Base-by-base conservation (phyloP, 2,888 invertebrate species). In the Lithophane semibrunnea region DNA sequence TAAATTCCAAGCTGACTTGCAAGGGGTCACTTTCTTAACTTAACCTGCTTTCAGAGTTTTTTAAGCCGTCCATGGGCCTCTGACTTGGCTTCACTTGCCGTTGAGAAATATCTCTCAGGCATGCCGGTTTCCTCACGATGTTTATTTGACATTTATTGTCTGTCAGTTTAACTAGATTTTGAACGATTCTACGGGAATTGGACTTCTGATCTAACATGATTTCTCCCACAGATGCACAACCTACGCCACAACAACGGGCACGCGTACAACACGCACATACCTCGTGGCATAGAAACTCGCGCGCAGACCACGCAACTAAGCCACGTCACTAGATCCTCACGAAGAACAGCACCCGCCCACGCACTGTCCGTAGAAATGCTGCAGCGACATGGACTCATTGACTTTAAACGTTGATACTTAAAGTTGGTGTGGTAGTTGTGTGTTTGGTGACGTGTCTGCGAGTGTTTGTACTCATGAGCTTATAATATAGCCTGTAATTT, bases 301-400 rank as follows among this genome's bases (percentile, higher is more conserved):
- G 92, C 91, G 54, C 94, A 92, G 73, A 94, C 94, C 0, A 95
- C 96, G 9, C 96, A 96, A 79, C 92, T 96, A 58, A 94, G 94
- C 42, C 93, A 94, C 86, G 96, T 95, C 83, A 96, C 96, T 1
- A 93, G 96, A 3, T 96, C 96, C 0, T 95, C 96, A 8, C 92
- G 96, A 0, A 91, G 95, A 37, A 94, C 96, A 0, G 96, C 94
- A 81, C 96, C 96, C 3, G 93, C 96, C 84, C 96, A 96, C 74
- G 93, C 94, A 0, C 90, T 96, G 21, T 95, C 95, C 4, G 93
- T 91, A 0, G 96, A 96, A 18, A 95, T 96, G 96, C 88, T 96
- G 74, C 96, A 95, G 82, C 87, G 95, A 18, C 96, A 96, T 82
- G 95, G 95, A 0, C 94, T 94, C n/a, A 91, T 94, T n/a, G 95